phyloP scores from a whole-genome alignment of 2,113 vertebrate genomes.

The Lycocorax pyrrhopterus region DNA sequence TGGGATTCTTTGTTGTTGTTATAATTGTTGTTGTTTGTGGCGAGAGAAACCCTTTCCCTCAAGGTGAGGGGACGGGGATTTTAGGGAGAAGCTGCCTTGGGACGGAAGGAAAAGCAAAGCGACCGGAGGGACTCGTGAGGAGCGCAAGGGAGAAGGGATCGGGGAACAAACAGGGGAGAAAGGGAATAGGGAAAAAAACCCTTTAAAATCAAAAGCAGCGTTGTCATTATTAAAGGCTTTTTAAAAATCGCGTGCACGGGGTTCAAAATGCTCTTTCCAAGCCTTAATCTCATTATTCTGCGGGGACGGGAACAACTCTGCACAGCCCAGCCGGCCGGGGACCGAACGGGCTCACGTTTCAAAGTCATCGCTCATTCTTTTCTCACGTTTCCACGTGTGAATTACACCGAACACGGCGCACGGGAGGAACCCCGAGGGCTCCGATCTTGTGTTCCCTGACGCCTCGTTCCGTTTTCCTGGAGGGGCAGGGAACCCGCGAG shows the following conservation, averaged over 20 bases:
- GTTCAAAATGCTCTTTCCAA: neutral
- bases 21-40: neutral
- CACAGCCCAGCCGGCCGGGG: neutral
- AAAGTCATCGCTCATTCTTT: slow-evolving; percentile 24
- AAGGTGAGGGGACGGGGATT: neutral
- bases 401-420: neutral
- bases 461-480: neutral
- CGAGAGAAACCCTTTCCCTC: neutral
- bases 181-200: neutral
- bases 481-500: neutral
- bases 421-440: neutral
- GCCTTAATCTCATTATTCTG: neutral
- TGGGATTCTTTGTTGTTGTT: slow-evolving; percentile 28
- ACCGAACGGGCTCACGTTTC: slow-evolving; percentile 15
- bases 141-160: neutral
- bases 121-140: neutral
- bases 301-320: neutral
- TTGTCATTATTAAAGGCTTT: neutral
- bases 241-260: neutral
- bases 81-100: neutral
- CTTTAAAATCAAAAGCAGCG: neutral
- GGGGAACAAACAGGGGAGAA: neutral
- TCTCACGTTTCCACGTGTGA: slow-evolving; percentile 48
- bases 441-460: neutral
- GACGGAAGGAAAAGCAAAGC: neutral